phyloP scores from a whole-genome alignment of 2,888 invertebrate genomes.

The Idaea aversata region DNA sequence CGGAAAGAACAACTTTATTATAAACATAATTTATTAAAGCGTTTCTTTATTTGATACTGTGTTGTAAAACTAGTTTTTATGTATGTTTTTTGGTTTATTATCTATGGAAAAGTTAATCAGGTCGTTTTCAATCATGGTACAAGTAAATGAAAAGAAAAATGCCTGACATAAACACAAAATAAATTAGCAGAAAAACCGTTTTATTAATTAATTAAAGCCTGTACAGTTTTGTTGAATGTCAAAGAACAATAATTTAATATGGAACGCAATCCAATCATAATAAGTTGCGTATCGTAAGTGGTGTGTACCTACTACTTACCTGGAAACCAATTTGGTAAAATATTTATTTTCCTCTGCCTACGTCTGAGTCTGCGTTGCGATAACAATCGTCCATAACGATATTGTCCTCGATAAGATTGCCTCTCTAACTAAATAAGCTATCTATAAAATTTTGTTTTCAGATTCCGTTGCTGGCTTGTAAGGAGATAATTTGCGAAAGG shows the following conservation, averaged over 20 bases:
- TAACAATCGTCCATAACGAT: slow-evolving; percentile 31
- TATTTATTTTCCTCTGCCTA: slow-evolving; percentile 24
- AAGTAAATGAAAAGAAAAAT: too few relatives aligned
- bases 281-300: slow-evolving; percentile 9
- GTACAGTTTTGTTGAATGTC: neutral
- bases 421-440: slow-evolving; percentile 49
- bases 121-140: too few relatives aligned
- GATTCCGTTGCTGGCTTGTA: slow-evolving; percentile 65
- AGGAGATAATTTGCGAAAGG: slow-evolving; percentile 72
- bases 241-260: neutral
- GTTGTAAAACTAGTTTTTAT: too few relatives aligned
- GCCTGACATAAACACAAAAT: too few relatives aligned
- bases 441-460: slow-evolving; percentile 63
- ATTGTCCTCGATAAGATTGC: slow-evolving; percentile 39
- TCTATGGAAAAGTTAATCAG: too few relatives aligned
- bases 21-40: too few relatives aligned
- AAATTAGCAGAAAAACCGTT: too few relatives aligned
- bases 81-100: too few relatives aligned
- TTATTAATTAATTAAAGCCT: neutral
- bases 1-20: neutral
- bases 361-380: slow-evolving; percentile 17
- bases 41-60: too few relatives aligned
- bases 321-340: slow-evolving; percentile 31
- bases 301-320: slow-evolving; percentile 10
- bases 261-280: slow-evolving; percentile 10